phyloP scores from a whole-genome alignment of 2,888 invertebrate species.

The Microctonus aethiopoides region DNA sequence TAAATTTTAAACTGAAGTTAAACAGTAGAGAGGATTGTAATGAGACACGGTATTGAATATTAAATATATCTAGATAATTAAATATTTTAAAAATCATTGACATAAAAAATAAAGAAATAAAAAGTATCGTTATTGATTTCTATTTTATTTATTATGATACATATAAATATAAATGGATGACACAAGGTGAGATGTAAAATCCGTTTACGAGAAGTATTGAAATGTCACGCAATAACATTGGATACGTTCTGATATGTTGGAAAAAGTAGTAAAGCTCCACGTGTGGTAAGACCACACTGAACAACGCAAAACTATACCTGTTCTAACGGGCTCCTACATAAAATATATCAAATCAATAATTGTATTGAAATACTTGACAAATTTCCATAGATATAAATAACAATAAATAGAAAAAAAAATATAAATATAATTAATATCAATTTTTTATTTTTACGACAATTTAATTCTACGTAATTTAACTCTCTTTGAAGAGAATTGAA shows the following conservation, averaged over 20 bases:
- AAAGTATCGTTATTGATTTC: too few relatives aligned
- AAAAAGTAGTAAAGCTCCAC: constrained; percentile 9
- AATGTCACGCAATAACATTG: neutral
- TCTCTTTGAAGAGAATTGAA: neutral
- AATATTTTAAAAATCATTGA: too few relatives aligned
- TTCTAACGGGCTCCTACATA: neutral
- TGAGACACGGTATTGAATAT: too few relatives aligned
- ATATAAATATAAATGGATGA: neutral
- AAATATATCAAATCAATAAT: neutral
- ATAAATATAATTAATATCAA: neutral
- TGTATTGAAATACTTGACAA: constrained; percentile 10
- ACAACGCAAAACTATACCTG: neutral
- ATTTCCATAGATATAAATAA: neutral
- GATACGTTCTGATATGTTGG: neutral
- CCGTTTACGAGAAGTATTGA: neutral
- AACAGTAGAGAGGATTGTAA: too few relatives aligned
- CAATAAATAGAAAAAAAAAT: neutral
- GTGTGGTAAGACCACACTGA: constrained; percentile 2
- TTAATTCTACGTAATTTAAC: neutral
- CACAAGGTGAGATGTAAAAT: neutral
- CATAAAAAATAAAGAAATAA: too few relatives aligned
- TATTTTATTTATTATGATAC: neutral
- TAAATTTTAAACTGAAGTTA: too few relatives aligned
- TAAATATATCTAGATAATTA: too few relatives aligned
- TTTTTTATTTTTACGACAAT: neutral